Evolutionary conservation across 2,797 vertebrate species (phyloP).

Genomic region (Phoebastria nigripes): DNA sequence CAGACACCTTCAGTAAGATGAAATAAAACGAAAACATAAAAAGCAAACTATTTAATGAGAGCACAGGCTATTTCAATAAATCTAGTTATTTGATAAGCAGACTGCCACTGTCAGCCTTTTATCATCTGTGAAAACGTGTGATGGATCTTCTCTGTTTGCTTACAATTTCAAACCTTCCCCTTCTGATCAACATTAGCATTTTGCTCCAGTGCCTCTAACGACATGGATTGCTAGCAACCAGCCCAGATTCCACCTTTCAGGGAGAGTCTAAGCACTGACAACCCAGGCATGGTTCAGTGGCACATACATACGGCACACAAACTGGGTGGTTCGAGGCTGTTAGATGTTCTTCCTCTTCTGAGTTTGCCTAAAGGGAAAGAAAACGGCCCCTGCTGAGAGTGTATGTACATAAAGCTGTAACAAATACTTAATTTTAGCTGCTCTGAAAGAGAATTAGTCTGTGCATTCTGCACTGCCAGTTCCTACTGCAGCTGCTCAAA

Average conservation of each 20-base stretch:
- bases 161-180: constrained; percentile 14
- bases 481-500: constrained; percentile 1
- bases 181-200: constrained; percentile 31
- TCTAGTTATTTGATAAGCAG: constrained; percentile 63
- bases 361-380: neutral
- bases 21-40: constrained; percentile 44
- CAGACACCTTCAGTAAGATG: neutral
- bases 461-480: neutral
- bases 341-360: neutral
- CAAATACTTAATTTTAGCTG: constrained; percentile 24
- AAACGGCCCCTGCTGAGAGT: neutral
- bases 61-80: constrained; percentile 40
- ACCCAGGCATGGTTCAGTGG: neutral
- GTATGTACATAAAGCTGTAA: neutral
- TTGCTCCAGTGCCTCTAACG: neutral
- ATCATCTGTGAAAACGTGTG: neutral
- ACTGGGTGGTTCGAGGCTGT: neutral
- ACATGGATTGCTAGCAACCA: neutral
- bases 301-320: neutral
- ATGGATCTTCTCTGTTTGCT: constrained; percentile 33
- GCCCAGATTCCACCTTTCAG: neutral
- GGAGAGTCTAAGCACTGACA: neutral
- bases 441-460: constrained; percentile 1
- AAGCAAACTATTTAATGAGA: constrained; percentile 36
- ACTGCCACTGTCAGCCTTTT: constrained; percentile 3